These are phyloP conservation scores for Latrodectus geometricus DNA, from an alignment of 1,140 invertebrate genomes.

Conservation along the genomic window DNA sequence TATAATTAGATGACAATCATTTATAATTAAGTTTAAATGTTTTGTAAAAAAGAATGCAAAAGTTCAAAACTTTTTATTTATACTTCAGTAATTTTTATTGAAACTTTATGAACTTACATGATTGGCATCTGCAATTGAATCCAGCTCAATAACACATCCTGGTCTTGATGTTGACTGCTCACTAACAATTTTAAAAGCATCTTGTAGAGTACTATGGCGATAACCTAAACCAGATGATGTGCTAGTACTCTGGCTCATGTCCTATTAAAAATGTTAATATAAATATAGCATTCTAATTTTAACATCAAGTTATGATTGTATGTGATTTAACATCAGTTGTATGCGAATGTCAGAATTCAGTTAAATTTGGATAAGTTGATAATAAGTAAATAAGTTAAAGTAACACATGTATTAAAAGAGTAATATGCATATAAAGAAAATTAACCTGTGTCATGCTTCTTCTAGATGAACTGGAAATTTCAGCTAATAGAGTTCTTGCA, in stretches of 20 bases:
- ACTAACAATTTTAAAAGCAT: slow-evolving; percentile 97
- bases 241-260: slow-evolving; percentile 85
- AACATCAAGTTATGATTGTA: too few relatives aligned
- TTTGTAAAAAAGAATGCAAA: too few relatives aligned
- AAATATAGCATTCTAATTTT: too few relatives aligned
- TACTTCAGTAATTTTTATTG: too few relatives aligned
- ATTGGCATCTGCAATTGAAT: slow-evolving; percentile 91
- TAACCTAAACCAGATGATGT: slow-evolving; percentile 78
- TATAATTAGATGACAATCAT: too few relatives aligned
- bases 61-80: too few relatives aligned
- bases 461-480: slow-evolving; percentile 85
- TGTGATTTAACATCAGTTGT: too few relatives aligned
- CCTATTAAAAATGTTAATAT: slow-evolving; percentile 68
- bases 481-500: slow-evolving; percentile 91
- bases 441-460: slow-evolving; percentile 62
- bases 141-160: slow-evolving; percentile 95
- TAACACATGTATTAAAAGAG: background rate
- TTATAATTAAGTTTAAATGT: too few relatives aligned
- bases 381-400: background rate
- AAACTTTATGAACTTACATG: slow-evolving; percentile 74
- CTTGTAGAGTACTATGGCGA: slow-evolving; percentile 73
- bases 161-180: slow-evolving; percentile 96
- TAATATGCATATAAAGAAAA: background rate
- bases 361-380: too few relatives aligned
- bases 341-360: too few relatives aligned